Percentiles rank a stretch among this genome's conserved stretches.
These are phyloP conservation scores for Nemoura dubitans DNA, from an alignment of 2,888 invertebrate species.

Conservation along the genomic window DNA sequence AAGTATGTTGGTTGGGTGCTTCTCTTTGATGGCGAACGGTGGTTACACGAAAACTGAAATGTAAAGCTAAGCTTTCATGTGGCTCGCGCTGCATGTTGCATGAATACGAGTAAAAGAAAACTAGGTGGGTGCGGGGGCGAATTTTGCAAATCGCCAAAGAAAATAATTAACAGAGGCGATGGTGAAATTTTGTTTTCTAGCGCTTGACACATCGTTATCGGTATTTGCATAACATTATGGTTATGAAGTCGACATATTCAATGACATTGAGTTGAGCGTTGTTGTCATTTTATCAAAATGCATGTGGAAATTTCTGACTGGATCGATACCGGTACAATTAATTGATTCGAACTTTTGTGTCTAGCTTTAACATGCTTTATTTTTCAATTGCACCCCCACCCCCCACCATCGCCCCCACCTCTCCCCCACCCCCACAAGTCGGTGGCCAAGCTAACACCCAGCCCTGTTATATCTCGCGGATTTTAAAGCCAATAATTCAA, in stretches of 20 bases:
- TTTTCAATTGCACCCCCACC: conserved; percentile 16
- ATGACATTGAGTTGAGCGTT: no score
- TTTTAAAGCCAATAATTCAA: conserved; percentile 44
- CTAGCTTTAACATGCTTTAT: background rate
- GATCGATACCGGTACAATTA: no score
- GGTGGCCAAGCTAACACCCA: background rate
- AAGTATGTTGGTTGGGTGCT: background rate
- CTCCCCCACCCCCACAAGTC: background rate
- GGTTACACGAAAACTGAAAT: background rate
- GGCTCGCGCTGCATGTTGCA: background rate
- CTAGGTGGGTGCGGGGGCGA: background rate
- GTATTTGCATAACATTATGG: no score
- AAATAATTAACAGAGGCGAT: no score
- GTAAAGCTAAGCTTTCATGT: background rate
- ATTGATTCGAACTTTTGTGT: background rate
- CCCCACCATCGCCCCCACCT: conserved; percentile 15
- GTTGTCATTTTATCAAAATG: no score
- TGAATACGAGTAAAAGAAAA: background rate
- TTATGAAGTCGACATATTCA: no score
- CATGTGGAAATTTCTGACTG: no score
- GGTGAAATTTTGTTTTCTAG: no score
- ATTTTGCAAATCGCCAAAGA: no score
- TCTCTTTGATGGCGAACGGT: background rate
- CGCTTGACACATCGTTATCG: no score
- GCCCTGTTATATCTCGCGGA: background rate